Conservation (phyloP, 1,140 invertebrate species). For the Drosophila oshimai region DNA sequence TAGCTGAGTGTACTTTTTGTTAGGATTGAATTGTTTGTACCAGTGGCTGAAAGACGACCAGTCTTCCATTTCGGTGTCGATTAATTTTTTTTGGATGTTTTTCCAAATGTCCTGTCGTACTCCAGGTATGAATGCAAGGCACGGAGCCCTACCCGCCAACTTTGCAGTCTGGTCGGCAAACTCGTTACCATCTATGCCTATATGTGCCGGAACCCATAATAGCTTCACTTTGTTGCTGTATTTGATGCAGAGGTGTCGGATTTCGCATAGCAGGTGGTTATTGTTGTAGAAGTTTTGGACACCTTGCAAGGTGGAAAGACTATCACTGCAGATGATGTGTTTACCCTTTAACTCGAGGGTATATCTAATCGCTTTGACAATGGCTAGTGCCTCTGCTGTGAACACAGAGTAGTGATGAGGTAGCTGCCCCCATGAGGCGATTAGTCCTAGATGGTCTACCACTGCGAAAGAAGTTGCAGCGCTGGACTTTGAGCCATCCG, state of each 20-base stretch:
- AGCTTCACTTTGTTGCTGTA: background rate
- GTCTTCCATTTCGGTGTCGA: too few species aligned
- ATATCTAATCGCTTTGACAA: background rate
- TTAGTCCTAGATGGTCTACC: background rate
- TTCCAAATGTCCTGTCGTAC: background rate
- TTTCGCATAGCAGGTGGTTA: background rate
- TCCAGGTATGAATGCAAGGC: background rate
- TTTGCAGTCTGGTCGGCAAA: too few species aligned
- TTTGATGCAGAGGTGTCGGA: background rate
- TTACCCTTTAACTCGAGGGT: background rate
- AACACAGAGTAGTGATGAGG: constrained; percentile 2
- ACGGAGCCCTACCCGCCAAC: background rate
- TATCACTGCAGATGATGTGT: constrained; percentile 1
- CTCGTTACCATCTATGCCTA: background rate
- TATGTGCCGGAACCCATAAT: background rate
- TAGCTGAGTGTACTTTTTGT: too few species aligned
- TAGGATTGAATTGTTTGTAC: background rate
- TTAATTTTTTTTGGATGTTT: background rate
- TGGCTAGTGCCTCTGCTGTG: background rate
- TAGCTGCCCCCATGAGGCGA: background rate
- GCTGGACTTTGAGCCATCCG: too few species aligned
- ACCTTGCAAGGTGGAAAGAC: background rate
- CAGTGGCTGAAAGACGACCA: background rate
- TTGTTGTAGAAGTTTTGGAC: constrained; percentile 4
- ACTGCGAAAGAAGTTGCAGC: too few species aligned